These are phyloP conservation scores for Cantharis rustica DNA, from an alignment of 2,888 invertebrate genomes.

Conservation along the genomic window DNA sequence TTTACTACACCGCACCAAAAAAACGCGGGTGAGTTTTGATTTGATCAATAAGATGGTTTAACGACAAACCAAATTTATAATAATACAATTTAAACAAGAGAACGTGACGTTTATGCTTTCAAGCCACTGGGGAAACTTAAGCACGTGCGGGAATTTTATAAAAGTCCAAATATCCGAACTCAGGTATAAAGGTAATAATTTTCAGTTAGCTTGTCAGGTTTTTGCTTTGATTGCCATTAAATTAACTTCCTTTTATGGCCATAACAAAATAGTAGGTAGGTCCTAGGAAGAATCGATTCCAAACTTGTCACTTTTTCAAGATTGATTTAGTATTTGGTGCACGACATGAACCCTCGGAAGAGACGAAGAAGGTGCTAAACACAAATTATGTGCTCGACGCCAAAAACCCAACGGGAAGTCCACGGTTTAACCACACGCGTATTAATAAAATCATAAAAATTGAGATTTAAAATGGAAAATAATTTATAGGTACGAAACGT, in stretches of 20 bases:
- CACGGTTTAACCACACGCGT: background rate
- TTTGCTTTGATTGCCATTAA: constrained; percentile 25
- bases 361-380: background rate
- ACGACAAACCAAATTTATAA: background rate
- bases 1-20: background rate
- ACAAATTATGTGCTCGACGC: background rate
- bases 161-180: constrained; percentile 9
- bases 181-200: constrained; percentile 18
- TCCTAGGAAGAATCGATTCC: background rate
- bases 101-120: constrained; percentile 18
- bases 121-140: constrained; percentile 13
- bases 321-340: background rate
- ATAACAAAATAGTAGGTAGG: background rate
- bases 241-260: constrained; percentile 8
- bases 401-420: background rate
- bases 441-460: background rate
- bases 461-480: background rate
- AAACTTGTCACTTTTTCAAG: background rate
- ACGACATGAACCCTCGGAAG: background rate
- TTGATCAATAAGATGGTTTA: background rate
- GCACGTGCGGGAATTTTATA: constrained; percentile 23
- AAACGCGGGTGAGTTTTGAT: background rate
- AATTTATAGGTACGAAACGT: background rate
- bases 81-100: background rate
- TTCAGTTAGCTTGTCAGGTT: constrained; percentile 15